Evolutionary conservation across 2,888 invertebrate species (phyloP).

Genomic region (Eilema griseolum): DNA sequence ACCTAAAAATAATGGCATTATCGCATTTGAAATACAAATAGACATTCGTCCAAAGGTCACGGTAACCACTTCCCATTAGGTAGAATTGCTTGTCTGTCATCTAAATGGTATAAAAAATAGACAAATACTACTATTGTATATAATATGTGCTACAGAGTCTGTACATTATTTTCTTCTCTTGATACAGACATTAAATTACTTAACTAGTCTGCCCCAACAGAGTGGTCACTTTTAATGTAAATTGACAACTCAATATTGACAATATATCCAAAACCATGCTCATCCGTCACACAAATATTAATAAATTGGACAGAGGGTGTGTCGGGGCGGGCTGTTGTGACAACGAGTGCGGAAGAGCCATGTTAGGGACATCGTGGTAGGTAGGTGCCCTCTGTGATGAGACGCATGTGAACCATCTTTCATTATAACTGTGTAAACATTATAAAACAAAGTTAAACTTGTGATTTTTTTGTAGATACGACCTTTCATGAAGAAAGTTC

Average conservation of each 20-base stretch:
- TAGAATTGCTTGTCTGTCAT: too few species aligned
- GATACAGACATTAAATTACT: neutral
- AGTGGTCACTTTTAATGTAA: conserved; percentile 46
- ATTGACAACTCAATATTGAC: conserved; percentile 55
- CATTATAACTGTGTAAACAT: neutral
- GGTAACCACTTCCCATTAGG: too few species aligned
- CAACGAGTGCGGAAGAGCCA: conserved; percentile 75
- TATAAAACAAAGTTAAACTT: neutral
- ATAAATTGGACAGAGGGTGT: conserved; percentile 67
- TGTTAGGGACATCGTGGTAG: conserved; percentile 60
- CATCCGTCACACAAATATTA: conserved; percentile 62
- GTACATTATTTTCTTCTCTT: neutral
- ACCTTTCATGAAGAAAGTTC: neutral
- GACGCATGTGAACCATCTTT: neutral
- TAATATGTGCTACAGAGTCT: neutral
- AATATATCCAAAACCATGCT: conserved; percentile 58
- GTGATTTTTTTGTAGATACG: too few species aligned
- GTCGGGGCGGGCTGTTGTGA: conserved; percentile 80
- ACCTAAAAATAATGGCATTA: neutral
- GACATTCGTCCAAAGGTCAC: too few species aligned
- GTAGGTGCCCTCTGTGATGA: neutral
- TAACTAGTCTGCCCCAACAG: conserved; percentile 17
- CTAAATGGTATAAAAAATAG: too few species aligned
- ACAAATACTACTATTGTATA: too few species aligned
- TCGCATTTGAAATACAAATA: neutral